Base-by-base conservation (phyloP, 2,113 vertebrate genomes). In the Onychostoma macrolepis region DNA sequence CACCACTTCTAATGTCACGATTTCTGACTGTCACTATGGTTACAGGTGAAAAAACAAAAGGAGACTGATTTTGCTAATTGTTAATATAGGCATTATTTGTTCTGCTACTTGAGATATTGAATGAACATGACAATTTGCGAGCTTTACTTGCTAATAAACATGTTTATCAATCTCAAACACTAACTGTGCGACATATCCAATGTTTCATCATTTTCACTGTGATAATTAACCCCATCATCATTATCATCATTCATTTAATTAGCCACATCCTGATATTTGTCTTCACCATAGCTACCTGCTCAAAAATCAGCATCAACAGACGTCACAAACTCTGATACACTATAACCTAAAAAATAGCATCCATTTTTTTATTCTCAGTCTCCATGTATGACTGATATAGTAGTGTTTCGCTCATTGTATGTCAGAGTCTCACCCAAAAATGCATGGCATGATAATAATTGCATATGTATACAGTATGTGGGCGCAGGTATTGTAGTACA, bases 201-300 rank as follows among this genome's bases (percentile, higher is more conserved):
- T 48, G 53, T 84, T 58, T 75, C 21, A 75, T 33, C 4, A 50
- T 84, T 53, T 72, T 56, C 30, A 58, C 41, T 11, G 36, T 30
- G 58, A 74, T 74, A 13, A 80, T 80, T n/a, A 61, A 61, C 53
- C 13, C 12, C 53, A 61, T 75, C 36, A 41, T 53, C 45, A 41
- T 75, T 58, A 58, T 61, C 50, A 84, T 28, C 17, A 75, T 38
- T n/a, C 26, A 61, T 50, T 21, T 48, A 30, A 50, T 50, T 43
- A 84, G 6, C 65, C 33, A 36, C 83, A 26, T 84, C n/a, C 71
- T 45, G 36, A 75, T 26, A 15, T 78, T 67, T 85, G 15, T 21
- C 74, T 76, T 76, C n/a, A 65, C 24, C 41, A 38, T 19, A 4
- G 53, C 15, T 67, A 24, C n/a, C 17, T 61, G 74, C 24, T 50